Conservation (phyloP, 2,113 vertebrate genomes). For the Chunga burmeisteri region DNA sequence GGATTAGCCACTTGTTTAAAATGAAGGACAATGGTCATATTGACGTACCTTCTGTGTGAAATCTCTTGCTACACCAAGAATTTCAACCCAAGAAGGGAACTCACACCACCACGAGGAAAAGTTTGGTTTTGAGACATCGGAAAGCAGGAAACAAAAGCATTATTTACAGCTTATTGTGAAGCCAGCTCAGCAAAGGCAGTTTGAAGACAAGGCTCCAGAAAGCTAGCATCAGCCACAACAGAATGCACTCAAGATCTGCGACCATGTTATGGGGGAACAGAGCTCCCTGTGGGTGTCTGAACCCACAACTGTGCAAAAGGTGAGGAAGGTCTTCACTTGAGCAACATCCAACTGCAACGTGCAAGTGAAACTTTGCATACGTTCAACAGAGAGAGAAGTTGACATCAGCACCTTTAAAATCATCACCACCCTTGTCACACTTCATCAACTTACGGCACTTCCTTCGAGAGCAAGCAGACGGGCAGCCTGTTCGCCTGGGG, state of each 20-base stretch:
- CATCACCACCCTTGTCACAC: not conserved
- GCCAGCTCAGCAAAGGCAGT: not conserved
- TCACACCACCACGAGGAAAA: not conserved
- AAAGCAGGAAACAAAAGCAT: not conserved
- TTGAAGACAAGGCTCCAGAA: not conserved
- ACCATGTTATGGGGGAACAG: not conserved
- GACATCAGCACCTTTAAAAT: not conserved
- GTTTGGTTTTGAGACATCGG: not conserved
- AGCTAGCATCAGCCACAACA: not conserved
- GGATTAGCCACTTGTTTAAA: not conserved
- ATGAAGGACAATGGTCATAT: not conserved
- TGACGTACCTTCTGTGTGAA: not conserved
- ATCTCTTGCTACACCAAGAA: not conserved
- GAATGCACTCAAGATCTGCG: not conserved
- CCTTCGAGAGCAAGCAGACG: not conserved
- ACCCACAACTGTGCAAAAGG: not conserved
- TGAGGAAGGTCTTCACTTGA: not conserved
- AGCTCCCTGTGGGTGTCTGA: not conserved
- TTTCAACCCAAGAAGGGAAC: not conserved
- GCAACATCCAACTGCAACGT: accelerated
- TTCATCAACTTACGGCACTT: not conserved
- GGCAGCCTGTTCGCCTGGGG: not conserved
- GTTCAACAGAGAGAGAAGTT: not conserved
- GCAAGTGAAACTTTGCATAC: not conserved
- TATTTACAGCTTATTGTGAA: not conserved